Conservation (phyloP, 2,113 vertebrate genomes). For the Rhadina sibilatrix region DNA sequence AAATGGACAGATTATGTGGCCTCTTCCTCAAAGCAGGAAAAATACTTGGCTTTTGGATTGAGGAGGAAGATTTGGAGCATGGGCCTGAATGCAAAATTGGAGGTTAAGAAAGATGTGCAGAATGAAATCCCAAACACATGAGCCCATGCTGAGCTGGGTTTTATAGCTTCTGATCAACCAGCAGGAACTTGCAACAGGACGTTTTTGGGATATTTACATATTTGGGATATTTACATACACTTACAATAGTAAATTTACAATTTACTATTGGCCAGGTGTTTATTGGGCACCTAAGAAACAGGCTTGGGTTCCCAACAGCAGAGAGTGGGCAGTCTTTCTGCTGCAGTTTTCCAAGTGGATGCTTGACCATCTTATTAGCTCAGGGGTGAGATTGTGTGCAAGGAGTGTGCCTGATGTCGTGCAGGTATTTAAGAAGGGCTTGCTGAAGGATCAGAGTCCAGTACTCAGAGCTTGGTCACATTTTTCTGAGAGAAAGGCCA, state of each 20-base stretch:
- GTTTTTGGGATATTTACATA: neutral
- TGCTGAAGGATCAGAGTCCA: neutral
- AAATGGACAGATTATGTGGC: neutral
- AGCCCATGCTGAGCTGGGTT: fast-evolving
- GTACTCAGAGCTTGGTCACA: neutral
- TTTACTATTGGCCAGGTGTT: neutral
- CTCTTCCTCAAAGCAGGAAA: neutral
- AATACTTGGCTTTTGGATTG: neutral
- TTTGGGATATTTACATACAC: neutral
- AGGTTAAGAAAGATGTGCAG: neutral
- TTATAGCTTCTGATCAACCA: neutral
- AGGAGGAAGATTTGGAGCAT: neutral
- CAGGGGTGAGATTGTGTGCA: neutral
- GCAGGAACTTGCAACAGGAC: neutral
- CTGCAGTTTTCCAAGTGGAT: neutral
- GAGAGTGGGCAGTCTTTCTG: neutral
- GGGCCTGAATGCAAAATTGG: neutral
- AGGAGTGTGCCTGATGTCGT: fast-evolving
- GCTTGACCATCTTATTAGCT: neutral
- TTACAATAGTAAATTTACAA: neutral
- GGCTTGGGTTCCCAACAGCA: neutral
- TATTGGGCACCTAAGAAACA: neutral
- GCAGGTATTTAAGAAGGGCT: neutral
- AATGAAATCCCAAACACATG: neutral
- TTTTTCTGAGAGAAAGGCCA: neutral